Base-by-base conservation (phyloP, 35 echinoderm and acorn worm species). In the Lytechinus pictus region DNA sequence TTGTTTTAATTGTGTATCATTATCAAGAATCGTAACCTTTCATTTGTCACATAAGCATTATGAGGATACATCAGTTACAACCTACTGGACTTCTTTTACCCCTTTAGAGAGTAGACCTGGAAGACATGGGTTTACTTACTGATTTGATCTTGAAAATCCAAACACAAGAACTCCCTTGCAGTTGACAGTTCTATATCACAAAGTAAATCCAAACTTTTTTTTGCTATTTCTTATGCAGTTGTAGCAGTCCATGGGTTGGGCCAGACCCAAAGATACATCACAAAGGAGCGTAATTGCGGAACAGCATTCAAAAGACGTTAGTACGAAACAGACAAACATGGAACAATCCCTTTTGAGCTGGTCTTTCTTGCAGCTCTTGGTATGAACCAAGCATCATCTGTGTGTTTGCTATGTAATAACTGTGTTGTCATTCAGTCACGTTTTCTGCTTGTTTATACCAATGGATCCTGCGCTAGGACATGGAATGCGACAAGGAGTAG, bases 371-470 rank as follows among this genome's bases (percentile, higher is more conserved):
- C 33, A 44, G 33, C 33, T 44, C 33, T 79, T 7, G 16, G 16
- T 79, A 16, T 79, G 66, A n/a, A 24, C 0, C 56, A 1, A 58
- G 56, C 56, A 58, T 58, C 56, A 44, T n/a, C 16, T 79, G 66
- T 79, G 66, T 79, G 66, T 79, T 79, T 79, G 66, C 66, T n/a
- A 79, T n/a, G 66, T 72, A 72, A 72, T 72, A 72, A 72, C 61
- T 4, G 61, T 79, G 66, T 14, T 79, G 66, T 79, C 66, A 24
- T 4, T 24, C 66, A 79, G 66, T 79, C 66, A 79, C 66, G 66
- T 79, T 79, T 79, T 79, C 66, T 79, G 66, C 66, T 79, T 79
- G 66, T 79, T 79, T 79, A 79, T 79, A 79, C 66, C 66, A n/a
- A 9, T 79, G 66, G 66, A 79, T 79, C 19, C 66, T 79, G 6